Percentiles rank a stretch among this genome's conserved stretches.
These are phyloP conservation scores for Blera fallax DNA, from an alignment of 2,888 invertebrate species.

Conservation along the genomic window DNA sequence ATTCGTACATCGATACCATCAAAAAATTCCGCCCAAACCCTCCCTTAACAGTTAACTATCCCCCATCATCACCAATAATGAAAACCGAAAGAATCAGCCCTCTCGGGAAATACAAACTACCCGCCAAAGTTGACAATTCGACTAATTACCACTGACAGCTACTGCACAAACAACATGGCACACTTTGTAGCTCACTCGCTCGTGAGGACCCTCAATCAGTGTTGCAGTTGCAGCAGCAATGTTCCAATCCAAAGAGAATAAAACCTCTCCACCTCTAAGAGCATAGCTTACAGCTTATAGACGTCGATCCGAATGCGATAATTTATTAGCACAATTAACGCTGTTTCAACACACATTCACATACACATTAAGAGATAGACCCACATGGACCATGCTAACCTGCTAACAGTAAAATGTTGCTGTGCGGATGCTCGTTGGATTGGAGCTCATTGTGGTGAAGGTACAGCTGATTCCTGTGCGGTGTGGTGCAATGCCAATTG, in stretches of 20 bases:
- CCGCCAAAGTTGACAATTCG: conserved; percentile 54
- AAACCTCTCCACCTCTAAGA: conserved; percentile 17
- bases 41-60: neutral
- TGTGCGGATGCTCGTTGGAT: conserved; percentile 45
- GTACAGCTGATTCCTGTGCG: conserved; percentile 39
- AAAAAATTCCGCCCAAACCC: neutral
- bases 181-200: conserved; percentile 55
- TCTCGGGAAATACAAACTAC: neutral
- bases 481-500: conserved; percentile 52
- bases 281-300: conserved; percentile 39
- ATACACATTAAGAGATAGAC: neutral
- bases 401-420: conserved; percentile 68
- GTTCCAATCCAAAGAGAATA: conserved; percentile 5
- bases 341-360: conserved; percentile 67
- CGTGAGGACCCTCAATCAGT: conserved; percentile 66
- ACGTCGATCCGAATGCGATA: conserved; percentile 67
- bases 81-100: neutral
- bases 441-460: conserved; percentile 25
- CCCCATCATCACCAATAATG: neutral
- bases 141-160: conserved; percentile 70
- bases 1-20: too few relatives aligned
- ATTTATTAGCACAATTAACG: conserved; percentile 73
- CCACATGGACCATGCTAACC: conserved; percentile 52
- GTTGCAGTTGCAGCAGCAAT: conserved; percentile 12
- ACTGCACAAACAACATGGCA: conserved; percentile 69